These are phyloP conservation scores for Pyralis farinalis DNA, from an alignment of 2,888 invertebrate genomes.

Conservation along the genomic window DNA sequence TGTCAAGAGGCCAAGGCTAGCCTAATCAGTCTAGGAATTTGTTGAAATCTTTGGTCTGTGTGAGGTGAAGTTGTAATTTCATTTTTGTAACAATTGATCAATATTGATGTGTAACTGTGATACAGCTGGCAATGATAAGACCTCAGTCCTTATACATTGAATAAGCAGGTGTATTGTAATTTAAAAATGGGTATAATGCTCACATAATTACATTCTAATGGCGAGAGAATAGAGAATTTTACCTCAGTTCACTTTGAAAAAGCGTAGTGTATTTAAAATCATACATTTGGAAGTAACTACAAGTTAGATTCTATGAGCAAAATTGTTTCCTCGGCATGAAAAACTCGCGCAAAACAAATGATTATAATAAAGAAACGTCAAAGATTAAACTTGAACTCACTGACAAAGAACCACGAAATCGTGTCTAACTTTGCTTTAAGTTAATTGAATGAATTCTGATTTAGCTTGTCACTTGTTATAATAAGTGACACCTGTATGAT, in stretches of 20 bases:
- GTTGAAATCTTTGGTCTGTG: constrained; percentile 13
- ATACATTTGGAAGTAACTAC: constrained; percentile 29
- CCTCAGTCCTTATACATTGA: constrained; percentile 37
- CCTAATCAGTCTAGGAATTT: constrained; percentile 11
- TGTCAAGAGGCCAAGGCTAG: constrained; percentile 50
- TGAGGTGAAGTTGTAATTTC: neutral
- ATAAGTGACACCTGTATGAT: too few species aligned
- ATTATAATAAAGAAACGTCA: constrained; percentile 59
- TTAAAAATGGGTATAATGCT: constrained; percentile 39
- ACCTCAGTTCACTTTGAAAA: constrained; percentile 41
- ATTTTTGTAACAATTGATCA: too few species aligned
- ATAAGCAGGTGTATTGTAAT: too few species aligned
- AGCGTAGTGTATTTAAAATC: constrained; percentile 38
- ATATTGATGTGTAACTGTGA: constrained; percentile 9
- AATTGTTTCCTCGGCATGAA: constrained; percentile 50
- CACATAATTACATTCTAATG: constrained; percentile 41
- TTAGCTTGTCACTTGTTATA: too few species aligned
- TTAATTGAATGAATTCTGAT: too few species aligned
- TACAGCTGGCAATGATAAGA: constrained; percentile 31
- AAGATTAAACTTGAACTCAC: too few species aligned
- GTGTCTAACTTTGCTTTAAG: too few species aligned
- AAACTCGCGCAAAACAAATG: constrained; percentile 61
- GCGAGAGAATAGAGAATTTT: constrained; percentile 31
- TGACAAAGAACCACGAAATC: too few species aligned
- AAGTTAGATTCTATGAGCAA: constrained; percentile 24